phyloP scores from a whole-genome alignment of 2,797 vertebrate species.

The Gobio occitaniae region DNA sequence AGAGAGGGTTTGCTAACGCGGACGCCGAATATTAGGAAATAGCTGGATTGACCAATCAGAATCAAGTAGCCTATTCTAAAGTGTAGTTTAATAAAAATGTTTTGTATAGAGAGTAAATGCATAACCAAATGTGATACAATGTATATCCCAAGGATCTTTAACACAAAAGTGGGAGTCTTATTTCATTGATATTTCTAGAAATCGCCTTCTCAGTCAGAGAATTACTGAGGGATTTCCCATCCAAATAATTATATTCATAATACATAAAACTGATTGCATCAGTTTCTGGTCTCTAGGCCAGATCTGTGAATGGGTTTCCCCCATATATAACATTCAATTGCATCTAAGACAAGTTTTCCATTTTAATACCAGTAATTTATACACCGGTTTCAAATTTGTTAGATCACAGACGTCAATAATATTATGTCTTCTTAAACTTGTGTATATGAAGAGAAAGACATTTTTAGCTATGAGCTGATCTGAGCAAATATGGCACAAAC shows the following conservation, averaged over 20 bases:
- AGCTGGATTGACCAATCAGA: not conserved
- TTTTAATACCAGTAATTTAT: not conserved
- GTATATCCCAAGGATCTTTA: not conserved
- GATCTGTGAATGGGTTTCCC: not conserved
- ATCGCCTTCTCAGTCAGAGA: not conserved
- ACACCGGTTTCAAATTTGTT: not conserved
- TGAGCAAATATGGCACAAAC: not conserved
- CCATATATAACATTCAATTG: not conserved
- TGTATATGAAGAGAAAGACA: not conserved
- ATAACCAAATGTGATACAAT: not conserved
- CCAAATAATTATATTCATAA: slow-evolving; percentile 12
- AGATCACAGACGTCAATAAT: not conserved
- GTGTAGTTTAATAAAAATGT: not conserved
- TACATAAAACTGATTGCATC: not conserved
- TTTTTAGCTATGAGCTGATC: not conserved
- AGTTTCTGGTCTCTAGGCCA: not conserved
- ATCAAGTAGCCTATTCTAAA: not conserved
- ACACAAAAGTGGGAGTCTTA: not conserved
- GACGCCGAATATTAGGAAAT: not conserved
- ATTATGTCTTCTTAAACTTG: not conserved
- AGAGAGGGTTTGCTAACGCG: not conserved
- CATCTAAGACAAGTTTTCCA: not conserved
- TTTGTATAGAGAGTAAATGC: not conserved
- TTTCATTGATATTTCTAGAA: not conserved
- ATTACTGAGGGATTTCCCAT: not conserved